phyloP scores from a whole-genome alignment of 2,888 invertebrate species.

The Malthinus seriepunctatus region DNA sequence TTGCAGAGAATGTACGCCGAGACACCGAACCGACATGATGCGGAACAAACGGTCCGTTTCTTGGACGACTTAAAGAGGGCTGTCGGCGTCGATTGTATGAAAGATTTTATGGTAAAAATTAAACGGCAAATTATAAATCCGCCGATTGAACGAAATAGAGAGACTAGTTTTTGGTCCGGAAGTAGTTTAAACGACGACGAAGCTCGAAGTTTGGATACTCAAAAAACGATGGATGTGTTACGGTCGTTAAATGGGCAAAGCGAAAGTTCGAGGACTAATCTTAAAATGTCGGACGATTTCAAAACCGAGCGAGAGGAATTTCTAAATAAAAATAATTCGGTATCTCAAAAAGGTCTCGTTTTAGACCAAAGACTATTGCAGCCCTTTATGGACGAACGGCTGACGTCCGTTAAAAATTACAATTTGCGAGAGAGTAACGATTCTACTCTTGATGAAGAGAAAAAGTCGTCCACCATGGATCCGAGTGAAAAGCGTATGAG shows the following conservation, averaged over 20 bases:
- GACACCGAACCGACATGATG: background rate
- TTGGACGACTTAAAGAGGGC: constrained; percentile 26
- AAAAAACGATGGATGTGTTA: background rate
- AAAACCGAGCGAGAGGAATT: too few relatives aligned
- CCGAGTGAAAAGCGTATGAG: background rate
- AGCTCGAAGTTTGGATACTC: background rate
- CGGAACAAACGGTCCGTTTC: constrained; percentile 16
- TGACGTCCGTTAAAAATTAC: background rate
- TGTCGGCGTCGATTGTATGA: constrained; percentile 26
- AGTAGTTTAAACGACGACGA: background rate
- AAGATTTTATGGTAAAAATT: constrained; percentile 31
- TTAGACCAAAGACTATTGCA: background rate
- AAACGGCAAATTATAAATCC: constrained; percentile 7
- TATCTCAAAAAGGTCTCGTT: too few relatives aligned
- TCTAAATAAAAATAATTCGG: too few relatives aligned
- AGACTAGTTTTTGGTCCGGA: background rate
- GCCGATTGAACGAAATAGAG: background rate
- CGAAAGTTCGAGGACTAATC: too few relatives aligned
- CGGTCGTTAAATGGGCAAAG: background rate
- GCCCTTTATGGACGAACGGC: background rate
- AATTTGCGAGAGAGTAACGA: background rate
- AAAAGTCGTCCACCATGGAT: too few relatives aligned
- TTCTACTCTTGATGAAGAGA: too few relatives aligned
- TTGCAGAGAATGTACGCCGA: background rate
- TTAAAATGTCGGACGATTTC: too few relatives aligned